Percentiles rank a stretch among this genome's conserved stretches.
These are phyloP conservation scores for Odontamblyopus rebecca DNA, from an alignment of 2,797 vertebrate species.

Conservation along the genomic window DNA sequence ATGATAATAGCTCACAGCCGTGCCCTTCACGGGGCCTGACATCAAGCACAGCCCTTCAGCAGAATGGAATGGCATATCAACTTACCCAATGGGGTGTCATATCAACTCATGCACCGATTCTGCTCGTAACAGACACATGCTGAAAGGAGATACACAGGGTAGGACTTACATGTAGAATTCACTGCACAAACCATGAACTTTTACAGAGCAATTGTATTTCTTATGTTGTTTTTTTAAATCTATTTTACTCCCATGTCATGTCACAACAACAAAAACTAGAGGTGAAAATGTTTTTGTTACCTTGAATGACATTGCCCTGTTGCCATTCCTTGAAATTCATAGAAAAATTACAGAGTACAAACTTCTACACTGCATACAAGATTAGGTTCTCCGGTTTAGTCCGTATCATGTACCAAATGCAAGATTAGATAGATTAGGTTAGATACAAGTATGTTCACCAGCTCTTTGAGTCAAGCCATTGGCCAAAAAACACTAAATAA, in stretches of 20 bases:
- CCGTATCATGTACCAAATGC: too few relatives aligned
- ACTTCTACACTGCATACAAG: neutral
- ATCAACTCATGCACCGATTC: slow-evolving; percentile 64
- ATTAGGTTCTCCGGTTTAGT: too few relatives aligned
- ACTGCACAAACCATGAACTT: slow-evolving; percentile 23
- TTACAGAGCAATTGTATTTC: slow-evolving; percentile 22
- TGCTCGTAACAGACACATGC: slow-evolving; percentile 46
- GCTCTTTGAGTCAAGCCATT: slow-evolving; percentile 61
- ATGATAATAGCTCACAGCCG: slow-evolving; percentile 76
- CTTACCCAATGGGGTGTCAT: slow-evolving; percentile 62
- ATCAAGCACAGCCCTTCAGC: slow-evolving; percentile 69
- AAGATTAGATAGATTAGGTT: too few relatives aligned
- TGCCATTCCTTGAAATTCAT: neutral
- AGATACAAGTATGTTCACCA: slow-evolving; percentile 43
- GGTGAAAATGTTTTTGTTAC: neutral
- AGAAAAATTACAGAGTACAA: neutral
- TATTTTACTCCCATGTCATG: neutral
- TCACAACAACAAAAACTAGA: slow-evolving; percentile 1
- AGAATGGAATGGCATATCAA: slow-evolving; percentile 68
- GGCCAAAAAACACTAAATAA: slow-evolving; percentile 54
- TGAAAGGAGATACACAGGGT: slow-evolving; percentile 40
- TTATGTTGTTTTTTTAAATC: slow-evolving; percentile 3
- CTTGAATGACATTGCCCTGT: slow-evolving; percentile 7
- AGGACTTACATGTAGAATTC: slow-evolving; percentile 33
- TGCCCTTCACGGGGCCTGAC: slow-evolving; percentile 75